Evolutionary conservation across 2,113 vertebrate species (phyloP), one percentile per base, ranked within the genome.

Genomic region (Myxocyprinus asiaticus): DNA sequence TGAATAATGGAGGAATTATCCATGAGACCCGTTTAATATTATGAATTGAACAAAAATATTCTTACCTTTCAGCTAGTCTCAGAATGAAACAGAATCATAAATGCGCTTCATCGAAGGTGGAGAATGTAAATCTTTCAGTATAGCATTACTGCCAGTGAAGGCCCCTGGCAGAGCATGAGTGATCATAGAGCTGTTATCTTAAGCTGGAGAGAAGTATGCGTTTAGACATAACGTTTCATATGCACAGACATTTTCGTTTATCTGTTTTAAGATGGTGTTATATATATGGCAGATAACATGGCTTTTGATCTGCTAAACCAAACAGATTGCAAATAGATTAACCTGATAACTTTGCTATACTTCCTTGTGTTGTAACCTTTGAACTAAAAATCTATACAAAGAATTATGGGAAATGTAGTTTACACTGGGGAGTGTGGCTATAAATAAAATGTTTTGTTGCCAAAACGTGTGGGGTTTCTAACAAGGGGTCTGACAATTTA

Each of bases 371-470:
- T 50, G 12, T 83, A 81, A 88, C 85, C 85, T 89, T 59, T 69
- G 17, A 71, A 72, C 75, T 7, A 10, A 15, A 62, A 9, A 5
- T 3, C 4, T 4, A 4, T 61, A 0, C 3, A 73, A 45, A 82
- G 89, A 33, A 87, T 87, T 84, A 6, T 92, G 91, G 92, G 90
- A 85, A 89, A 4, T 89, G 90, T 87, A 90, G 90, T 92, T 68
- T 7, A 50, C 44, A 10, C 9, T 3, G 22, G 22, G 22, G 22
- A 33, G 22, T 33, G 22, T 3, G 22, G 22, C 22, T 33, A 33
- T 1, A 33, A 33, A 33, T 33, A 33, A 33, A 33, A 33, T 33
- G 22, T 33, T 33, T 33, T 33, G 22, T 33, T 33, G 22, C 22
- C 1, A 33, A 33, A 33, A 33, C 22, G 22, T 3, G 22, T 33